Conservation (phyloP, 1,140 invertebrate genomes). For the Bathynomus jamesi region DNA sequence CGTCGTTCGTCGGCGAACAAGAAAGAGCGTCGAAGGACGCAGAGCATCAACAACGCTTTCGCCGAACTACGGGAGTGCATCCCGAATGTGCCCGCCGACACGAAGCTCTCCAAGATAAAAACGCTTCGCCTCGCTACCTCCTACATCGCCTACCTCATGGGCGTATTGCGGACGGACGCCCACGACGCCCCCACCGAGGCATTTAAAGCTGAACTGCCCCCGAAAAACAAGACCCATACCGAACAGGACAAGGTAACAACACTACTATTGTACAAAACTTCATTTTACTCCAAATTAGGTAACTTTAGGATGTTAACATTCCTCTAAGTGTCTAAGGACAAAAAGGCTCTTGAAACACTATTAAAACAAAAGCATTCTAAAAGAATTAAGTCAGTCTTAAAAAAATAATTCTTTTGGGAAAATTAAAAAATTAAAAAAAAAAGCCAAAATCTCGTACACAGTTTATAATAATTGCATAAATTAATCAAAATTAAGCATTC, state of each 20-base stretch:
- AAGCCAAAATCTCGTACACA: no score
- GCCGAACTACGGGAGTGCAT: conserved; percentile 86
- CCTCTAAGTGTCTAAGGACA: no score
- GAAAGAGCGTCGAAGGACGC: conserved; percentile 79
- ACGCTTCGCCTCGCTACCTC: conserved; percentile 76
- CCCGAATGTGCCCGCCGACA: conserved; percentile 89
- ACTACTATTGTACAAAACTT: no score
- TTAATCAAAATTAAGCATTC: no score
- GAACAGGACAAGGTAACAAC: not conserved
- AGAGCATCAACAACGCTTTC: conserved; percentile 92
- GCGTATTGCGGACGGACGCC: conserved; percentile 47
- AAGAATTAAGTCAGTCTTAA: no score
- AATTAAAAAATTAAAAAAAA: no score
- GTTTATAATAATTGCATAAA: no score
- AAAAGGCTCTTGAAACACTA: no score
- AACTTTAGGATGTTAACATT: no score
- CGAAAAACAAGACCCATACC: not conserved
- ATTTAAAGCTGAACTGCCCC: not conserved
- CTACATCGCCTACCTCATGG: conserved; percentile 80
- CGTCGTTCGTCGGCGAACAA: conserved; percentile 61
- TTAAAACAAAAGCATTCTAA: no score
- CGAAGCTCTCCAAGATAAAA: conserved; percentile 86
- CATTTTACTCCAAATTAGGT: no score
- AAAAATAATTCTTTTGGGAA: no score
- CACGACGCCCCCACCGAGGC: not conserved